Percentiles rank a stretch among this genome's conserved stretches.
phyloP scores from a whole-genome alignment of 2,888 invertebrate genomes.

The Chrysolina oricalcia region DNA sequence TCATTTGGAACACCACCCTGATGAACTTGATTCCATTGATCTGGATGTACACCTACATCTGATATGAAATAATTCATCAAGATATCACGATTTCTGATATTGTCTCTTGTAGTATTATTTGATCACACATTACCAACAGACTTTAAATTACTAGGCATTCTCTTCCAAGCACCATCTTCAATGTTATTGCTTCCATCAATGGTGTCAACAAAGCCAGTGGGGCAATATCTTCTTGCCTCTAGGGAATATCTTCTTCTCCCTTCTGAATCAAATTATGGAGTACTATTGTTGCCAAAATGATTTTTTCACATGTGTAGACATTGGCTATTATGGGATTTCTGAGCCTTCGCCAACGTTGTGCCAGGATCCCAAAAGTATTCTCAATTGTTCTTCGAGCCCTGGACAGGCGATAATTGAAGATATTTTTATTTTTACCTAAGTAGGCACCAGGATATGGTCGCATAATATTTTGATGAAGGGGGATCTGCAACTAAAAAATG shows the following conservation, averaged over 20 bases:
- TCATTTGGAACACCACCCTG: constrained; percentile 14
- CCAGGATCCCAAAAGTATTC: too few relatives aligned
- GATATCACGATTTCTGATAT: constrained; percentile 8
- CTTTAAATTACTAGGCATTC: constrained; percentile 7
- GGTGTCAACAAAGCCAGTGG: constrained; percentile 30
- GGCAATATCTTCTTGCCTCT: too few relatives aligned
- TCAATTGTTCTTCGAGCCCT: too few relatives aligned
- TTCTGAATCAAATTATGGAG: constrained; percentile 53
- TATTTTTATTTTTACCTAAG: constrained; percentile 32
- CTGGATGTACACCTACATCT: constrained; percentile 1
- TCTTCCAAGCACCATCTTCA: constrained; percentile 22
- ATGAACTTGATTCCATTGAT: constrained; percentile 23
- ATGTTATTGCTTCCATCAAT: constrained; percentile 3
- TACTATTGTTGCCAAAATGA: constrained; percentile 49
- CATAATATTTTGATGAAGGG: constrained; percentile 41
- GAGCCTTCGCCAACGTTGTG: too few relatives aligned
- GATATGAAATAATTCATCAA: constrained; percentile 27
- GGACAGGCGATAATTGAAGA: constrained; percentile 35
- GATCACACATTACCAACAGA: constrained; percentile 14
- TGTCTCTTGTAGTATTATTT: constrained; percentile 32
- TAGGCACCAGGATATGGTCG: constrained; percentile 37
- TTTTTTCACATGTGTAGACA: constrained; percentile 35
- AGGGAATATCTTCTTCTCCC: constrained; percentile 46
- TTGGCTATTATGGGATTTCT: constrained; percentile 34
- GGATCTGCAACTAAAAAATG: too few relatives aligned